A percentile compares a stretch with the other conserved stretches of the same genome.
Conservation (phyloP, 2,113 vertebrate genomes). For the Dicrurus megarhynchus region DNA sequence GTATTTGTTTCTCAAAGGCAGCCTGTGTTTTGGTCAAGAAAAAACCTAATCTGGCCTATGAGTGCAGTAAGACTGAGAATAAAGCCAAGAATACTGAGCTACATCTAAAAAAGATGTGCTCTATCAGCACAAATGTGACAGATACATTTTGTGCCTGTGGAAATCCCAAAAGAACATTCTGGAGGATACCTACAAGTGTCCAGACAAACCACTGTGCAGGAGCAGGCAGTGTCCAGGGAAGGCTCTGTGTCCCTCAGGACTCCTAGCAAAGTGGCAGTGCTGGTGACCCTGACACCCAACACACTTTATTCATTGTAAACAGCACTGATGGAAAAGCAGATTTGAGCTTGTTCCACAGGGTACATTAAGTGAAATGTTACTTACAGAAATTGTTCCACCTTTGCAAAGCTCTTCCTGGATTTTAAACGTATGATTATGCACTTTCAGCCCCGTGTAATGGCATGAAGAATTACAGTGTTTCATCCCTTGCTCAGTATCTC, state of each 20-base stretch:
- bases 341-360: background rate
- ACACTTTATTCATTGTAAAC: background rate
- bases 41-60: background rate
- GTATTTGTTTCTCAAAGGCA: background rate
- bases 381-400: background rate
- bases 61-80: background rate
- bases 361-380: background rate
- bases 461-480: background rate
- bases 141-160: background rate
- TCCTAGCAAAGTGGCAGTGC: background rate
- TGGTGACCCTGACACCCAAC: background rate
- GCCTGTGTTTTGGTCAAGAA: background rate
- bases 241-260: background rate
- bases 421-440: background rate
- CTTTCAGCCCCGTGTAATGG: background rate
- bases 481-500: background rate
- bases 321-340: background rate
- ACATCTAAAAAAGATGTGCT: background rate
- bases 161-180: background rate
- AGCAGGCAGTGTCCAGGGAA: background rate
- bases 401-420: background rate
- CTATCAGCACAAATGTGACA: background rate
- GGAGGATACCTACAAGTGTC: background rate
- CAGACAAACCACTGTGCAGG: background rate
- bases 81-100: background rate